Percentiles rank a stretch among this genome's conserved stretches.
These are phyloP conservation scores for Spilosoma lubricipeda DNA, from an alignment of 2,888 invertebrate species.

Conservation along the genomic window DNA sequence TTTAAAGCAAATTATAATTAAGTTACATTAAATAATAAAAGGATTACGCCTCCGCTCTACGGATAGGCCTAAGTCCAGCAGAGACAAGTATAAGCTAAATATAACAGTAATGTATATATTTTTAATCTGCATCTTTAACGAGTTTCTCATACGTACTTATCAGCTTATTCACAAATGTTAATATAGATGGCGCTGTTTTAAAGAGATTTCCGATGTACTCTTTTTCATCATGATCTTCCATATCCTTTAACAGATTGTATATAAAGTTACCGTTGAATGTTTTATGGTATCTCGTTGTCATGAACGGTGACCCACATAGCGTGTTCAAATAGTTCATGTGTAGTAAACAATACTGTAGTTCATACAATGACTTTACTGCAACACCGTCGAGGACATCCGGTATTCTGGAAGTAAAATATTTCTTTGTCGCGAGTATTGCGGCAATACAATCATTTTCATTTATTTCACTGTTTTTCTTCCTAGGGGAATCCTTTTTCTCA, in stretches of 20 bases:
- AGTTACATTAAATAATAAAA: too few species aligned
- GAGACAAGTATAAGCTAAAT: too few species aligned
- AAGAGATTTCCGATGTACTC: slow-evolving; percentile 26
- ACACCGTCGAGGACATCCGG: slow-evolving; percentile 38
- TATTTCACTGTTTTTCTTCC: not conserved
- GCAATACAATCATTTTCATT: not conserved
- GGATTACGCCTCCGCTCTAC: too few species aligned
- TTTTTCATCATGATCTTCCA: slow-evolving; percentile 7
- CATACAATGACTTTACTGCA: slow-evolving; percentile 43
- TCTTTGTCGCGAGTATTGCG: not conserved
- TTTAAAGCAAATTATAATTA: too few species aligned
- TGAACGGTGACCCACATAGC: slow-evolving; percentile 56
- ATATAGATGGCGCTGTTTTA: slow-evolving; percentile 24
- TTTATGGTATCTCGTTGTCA: slow-evolving; percentile 46
- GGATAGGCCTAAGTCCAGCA: too few species aligned
- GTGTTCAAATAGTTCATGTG: slow-evolving; percentile 60
- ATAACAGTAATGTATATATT: too few species aligned
- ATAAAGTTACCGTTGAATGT: slow-evolving; percentile 59
- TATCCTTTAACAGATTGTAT: slow-evolving; percentile 47
- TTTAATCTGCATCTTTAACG: too few species aligned
- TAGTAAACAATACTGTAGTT: slow-evolving; percentile 57
- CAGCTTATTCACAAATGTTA: slow-evolving; percentile 12
- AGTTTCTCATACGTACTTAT: not conserved
- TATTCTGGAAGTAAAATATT: slow-evolving; percentile 41
- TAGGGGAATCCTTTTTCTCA: slow-evolving; percentile 20